Percentiles rank a stretch among this genome's conserved stretches.
Conservation (phyloP, 1,140 invertebrate genomes). For the Drosophila sproati region DNA sequence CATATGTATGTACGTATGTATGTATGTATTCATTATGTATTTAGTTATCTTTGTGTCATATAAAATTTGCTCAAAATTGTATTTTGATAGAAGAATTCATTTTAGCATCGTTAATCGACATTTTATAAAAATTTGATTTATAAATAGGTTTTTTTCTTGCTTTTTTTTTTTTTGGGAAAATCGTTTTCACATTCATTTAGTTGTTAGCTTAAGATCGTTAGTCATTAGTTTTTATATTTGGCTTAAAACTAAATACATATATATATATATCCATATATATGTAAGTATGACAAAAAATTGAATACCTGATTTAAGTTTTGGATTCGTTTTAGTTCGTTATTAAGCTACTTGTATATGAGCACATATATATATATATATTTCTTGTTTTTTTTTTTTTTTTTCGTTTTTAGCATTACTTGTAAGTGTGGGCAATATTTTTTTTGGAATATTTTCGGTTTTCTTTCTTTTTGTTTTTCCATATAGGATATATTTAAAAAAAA, state of each 20-base stretch:
- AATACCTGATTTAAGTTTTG: slow-evolving; percentile 82
- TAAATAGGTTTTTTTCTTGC: slow-evolving; percentile 49
- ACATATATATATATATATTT: slow-evolving; percentile 30
- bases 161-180: slow-evolving; percentile 34
- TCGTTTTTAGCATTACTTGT: slow-evolving; percentile 40
- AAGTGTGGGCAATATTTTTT: slow-evolving; percentile 42
- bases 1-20: slow-evolving; percentile 25
- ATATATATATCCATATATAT: slow-evolving; percentile 41
- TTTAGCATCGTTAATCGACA: slow-evolving; percentile 67
- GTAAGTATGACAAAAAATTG: slow-evolving; percentile 72
- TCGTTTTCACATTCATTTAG: slow-evolving; percentile 36
- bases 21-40: slow-evolving; percentile 21
- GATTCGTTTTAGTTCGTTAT: slow-evolving; percentile 67
- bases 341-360: slow-evolving; percentile 73
- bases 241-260: slow-evolving; percentile 30
- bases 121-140: slow-evolving; percentile 64
- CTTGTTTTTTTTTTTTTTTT: slow-evolving; percentile 21
- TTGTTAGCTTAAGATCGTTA: slow-evolving; percentile 27
- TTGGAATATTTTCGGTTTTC: slow-evolving; percentile 7
- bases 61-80: slow-evolving; percentile 76
- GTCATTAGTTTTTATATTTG: slow-evolving; percentile 28
- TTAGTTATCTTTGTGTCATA: slow-evolving; percentile 33
- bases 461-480: slow-evolving; percentile 47
- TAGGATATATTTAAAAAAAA: slow-evolving; percentile 66
- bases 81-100: slow-evolving; percentile 80